phyloP scores from a whole-genome alignment of 2,113 vertebrate genomes.

The Dissostichus mawsoni region DNA sequence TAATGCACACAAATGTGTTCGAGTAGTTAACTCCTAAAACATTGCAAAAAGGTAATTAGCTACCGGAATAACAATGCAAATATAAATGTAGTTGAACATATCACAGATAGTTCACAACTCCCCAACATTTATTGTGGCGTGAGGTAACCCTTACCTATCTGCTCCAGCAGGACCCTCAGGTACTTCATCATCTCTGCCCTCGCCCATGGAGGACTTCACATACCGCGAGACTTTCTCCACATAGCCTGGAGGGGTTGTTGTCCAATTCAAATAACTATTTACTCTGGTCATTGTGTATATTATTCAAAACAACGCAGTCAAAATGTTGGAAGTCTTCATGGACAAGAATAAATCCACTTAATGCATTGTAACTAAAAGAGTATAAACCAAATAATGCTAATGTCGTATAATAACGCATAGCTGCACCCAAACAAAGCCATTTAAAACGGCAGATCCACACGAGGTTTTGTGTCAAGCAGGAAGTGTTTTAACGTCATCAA shows the following conservation, averaged over 20 bases:
- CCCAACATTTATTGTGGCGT: background rate
- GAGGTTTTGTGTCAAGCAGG: slow-evolving; percentile 13
- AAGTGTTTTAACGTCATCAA: slow-evolving; percentile 26
- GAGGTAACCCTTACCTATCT: slow-evolving; percentile 60
- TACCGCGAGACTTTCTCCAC: slow-evolving; percentile 22
- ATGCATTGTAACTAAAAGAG: background rate
- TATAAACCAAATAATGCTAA: too few species aligned
- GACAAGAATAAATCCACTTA: too few species aligned
- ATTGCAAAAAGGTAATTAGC: too few species aligned
- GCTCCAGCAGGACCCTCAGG: background rate
- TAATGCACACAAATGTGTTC: too few species aligned
- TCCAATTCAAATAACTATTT: background rate
- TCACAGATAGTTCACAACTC: too few species aligned
- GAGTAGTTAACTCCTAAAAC: too few species aligned
- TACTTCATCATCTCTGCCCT: background rate
- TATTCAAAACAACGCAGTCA: too few species aligned
- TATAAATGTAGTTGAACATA: too few species aligned
- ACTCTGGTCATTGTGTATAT: slow-evolving; percentile 11
- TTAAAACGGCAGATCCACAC: rapidly evolving
- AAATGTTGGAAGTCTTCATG: background rate
- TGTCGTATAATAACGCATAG: background rate
- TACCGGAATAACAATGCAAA: too few species aligned
- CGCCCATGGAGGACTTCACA: slow-evolving; percentile 5
- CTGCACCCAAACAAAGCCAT: background rate
- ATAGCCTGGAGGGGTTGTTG: background rate